Conservation (phyloP, 2,888 invertebrate species). For the Imbricaverruca yamaguchii region DNA sequence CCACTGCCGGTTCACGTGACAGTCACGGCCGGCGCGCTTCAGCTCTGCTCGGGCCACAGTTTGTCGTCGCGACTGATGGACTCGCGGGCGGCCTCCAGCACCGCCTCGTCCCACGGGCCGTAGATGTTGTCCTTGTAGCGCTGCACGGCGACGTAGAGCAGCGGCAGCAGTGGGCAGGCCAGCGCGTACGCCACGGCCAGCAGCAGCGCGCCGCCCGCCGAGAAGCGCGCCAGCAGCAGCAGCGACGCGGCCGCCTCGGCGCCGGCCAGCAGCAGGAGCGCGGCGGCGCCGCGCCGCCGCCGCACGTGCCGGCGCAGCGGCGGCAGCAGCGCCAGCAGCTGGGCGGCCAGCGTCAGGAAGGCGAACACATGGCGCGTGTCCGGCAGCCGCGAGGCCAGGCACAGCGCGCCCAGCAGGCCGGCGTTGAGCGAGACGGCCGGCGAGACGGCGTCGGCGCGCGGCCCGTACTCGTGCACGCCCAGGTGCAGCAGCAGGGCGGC, state of each 20-base stretch:
- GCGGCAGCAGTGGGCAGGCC: slow-evolving; percentile 44
- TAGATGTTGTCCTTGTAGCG: slow-evolving; percentile 82
- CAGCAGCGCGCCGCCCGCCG: not conserved
- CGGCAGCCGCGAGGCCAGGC: slow-evolving; percentile 82
- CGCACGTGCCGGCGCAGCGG: not conserved
- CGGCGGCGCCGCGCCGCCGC: not conserved
- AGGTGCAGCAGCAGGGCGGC: slow-evolving; percentile 81
- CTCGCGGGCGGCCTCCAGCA: slow-evolving; percentile 26
- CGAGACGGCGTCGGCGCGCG: slow-evolving; percentile 78
- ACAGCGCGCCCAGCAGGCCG: slow-evolving; percentile 89
- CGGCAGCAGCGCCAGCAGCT: slow-evolving; percentile 83
- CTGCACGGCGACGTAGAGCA: slow-evolving; percentile 66
- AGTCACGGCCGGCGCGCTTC: too few species aligned
- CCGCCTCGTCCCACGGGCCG: slow-evolving; percentile 96
- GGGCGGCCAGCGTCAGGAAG: slow-evolving; percentile 77
- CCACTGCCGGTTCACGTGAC: too few species aligned
- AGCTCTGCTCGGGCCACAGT: not conserved
- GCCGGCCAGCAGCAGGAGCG: not conserved
- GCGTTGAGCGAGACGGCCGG: slow-evolving; percentile 88
- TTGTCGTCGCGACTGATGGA: not conserved
- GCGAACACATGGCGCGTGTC: slow-evolving; percentile 82
- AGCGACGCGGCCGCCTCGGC: not conserved
- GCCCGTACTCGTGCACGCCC: slow-evolving; percentile 86
- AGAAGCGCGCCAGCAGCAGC: not conserved
- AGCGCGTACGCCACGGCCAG: not conserved